phyloP scores from a whole-genome alignment of 64 coral and sea anemone species.

The Cladopsammia gracilis region DNA sequence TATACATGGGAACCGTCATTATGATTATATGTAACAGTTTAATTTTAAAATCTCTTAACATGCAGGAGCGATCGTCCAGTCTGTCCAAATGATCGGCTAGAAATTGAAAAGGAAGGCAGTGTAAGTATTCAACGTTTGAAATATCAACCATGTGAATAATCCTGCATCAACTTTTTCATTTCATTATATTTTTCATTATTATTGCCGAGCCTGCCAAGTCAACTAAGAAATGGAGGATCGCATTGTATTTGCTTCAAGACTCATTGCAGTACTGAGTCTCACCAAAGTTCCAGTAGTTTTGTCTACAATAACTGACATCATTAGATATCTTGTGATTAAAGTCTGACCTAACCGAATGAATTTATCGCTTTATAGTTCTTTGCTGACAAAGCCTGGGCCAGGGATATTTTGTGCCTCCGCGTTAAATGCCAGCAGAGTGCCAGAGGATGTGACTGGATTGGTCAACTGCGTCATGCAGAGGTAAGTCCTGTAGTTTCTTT shows the following conservation, averaged over 20 bases:
- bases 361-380: slow-evolving; percentile 42
- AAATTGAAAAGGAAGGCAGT: slow-evolving; percentile 3
- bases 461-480: slow-evolving; percentile 61
- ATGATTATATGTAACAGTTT: no score
- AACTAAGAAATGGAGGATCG: no score
- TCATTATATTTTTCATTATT: no score
- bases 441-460: slow-evolving; percentile 65
- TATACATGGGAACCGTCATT: no score
- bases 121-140: slow-evolving; percentile 1
- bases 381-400: slow-evolving; percentile 61
- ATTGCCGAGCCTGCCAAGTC: no score
- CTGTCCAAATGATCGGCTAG: slow-evolving; percentile 21
- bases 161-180: background rate
- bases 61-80: slow-evolving; percentile 7
- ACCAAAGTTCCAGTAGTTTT: no score
- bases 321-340: background rate
- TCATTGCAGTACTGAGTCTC: no score
- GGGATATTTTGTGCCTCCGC: slow-evolving; percentile 63
- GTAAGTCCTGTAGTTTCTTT: no score
- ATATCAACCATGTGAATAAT: background rate
- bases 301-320: background rate
- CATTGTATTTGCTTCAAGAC: no score
- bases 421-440: slow-evolving; percentile 50
- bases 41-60: background rate
- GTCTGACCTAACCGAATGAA: no score